These are phyloP conservation scores for Solenopsis fugax DNA, from an alignment of 1,140 invertebrate genomes.

Conservation along the genomic window DNA sequence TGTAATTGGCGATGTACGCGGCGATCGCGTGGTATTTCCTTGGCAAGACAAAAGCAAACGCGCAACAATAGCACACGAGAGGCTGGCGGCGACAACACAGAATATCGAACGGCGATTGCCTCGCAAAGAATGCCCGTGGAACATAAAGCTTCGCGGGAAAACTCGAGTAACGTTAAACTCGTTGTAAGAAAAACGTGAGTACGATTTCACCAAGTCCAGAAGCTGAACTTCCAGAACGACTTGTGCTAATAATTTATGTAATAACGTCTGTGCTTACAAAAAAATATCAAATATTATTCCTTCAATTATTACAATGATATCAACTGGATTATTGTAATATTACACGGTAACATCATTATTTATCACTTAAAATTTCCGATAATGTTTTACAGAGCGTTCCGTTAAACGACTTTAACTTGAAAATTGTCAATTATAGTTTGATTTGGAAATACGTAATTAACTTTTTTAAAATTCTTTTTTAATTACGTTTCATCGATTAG, in stretches of 20 bases:
- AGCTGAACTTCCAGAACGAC: neutral
- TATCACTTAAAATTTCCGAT: neutral
- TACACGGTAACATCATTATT: neutral
- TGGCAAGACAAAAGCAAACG: slow-evolving; percentile 64
- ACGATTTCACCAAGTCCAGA: neutral
- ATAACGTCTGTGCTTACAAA: neutral
- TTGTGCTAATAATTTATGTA: neutral
- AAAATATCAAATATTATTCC: neutral
- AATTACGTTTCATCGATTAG: neutral
- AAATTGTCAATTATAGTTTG: neutral
- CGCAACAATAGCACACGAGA: slow-evolving; percentile 57
- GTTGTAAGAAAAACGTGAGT: slow-evolving; percentile 39
- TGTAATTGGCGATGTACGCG: slow-evolving; percentile 63
- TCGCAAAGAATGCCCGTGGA: slow-evolving; percentile 46
- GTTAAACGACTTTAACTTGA: neutral
- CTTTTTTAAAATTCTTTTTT: neutral
- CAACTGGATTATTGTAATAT: neutral
- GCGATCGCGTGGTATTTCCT: slow-evolving; percentile 64
- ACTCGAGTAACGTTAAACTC: slow-evolving; percentile 30
- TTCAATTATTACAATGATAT: neutral
- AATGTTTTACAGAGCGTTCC: neutral
- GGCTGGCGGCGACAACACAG: slow-evolving; percentile 58
- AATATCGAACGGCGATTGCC: slow-evolving; percentile 59
- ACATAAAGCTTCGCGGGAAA: slow-evolving; percentile 38
- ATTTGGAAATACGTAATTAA: neutral